A percentile compares a stretch with the other conserved stretches of the same genome.
Evolutionary conservation across 2,888 invertebrate genomes (phyloP).

Genomic region (Phyllotreta striolata): DNA sequence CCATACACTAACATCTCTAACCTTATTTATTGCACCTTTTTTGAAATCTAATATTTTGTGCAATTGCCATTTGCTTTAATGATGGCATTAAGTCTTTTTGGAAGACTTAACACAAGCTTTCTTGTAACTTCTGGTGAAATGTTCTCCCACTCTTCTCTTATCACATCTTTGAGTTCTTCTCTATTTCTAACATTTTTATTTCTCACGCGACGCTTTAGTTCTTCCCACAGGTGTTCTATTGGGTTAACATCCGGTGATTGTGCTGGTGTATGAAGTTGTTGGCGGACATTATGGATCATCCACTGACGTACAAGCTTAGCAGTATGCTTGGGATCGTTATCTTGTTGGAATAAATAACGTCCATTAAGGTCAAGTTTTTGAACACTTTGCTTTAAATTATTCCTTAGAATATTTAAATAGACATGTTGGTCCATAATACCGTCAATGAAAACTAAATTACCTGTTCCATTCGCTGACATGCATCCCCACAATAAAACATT

Average conservation of each 20-base stretch:
- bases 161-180: not conserved
- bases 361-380: not conserved
- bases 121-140: not conserved
- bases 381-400: conserved; percentile 1
- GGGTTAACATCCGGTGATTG: not conserved
- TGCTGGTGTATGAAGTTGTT: conserved; percentile 1
- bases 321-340: not conserved
- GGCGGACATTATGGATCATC: conserved; percentile 1
- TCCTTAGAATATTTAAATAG: conserved; percentile 1
- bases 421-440: not conserved
- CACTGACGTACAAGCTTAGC: not conserved
- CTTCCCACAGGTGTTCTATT: not conserved
- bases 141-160: too few relatives aligned
- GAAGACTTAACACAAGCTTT: not conserved
- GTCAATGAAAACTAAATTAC: not conserved
- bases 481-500: not conserved
- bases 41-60: not conserved
- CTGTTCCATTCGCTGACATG: conserved; percentile 1
- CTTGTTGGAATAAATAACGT: conserved; percentile 1
- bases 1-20: not conserved
- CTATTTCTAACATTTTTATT: not conserved
- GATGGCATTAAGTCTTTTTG: not conserved
- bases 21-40: not conserved
- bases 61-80: not conserved
- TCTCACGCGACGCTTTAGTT: not conserved